Percentiles rank a stretch among this genome's conserved stretches.
These are phyloP conservation scores for Acipenser ruthenus DNA, from an alignment of 2,797 vertebrate genomes.

Conservation along the genomic window DNA sequence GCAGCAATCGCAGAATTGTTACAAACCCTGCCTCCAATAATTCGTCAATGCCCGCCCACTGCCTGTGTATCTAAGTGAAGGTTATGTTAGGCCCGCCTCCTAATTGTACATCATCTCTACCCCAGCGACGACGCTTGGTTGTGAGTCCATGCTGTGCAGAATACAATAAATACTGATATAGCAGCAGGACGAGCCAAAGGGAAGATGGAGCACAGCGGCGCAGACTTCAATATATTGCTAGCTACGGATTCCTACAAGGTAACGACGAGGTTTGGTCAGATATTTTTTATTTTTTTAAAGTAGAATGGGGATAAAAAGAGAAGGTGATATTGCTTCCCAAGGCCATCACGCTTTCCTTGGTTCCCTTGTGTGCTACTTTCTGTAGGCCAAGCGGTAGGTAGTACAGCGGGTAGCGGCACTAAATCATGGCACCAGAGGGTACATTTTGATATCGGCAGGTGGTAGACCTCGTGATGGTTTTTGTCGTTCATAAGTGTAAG, in stretches of 20 bases:
- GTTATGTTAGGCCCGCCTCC: conserved; percentile 9
- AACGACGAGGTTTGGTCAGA: conserved; percentile 15
- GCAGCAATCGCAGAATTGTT: background rate
- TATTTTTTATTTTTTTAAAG: conserved; percentile 13
- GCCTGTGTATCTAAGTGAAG: background rate
- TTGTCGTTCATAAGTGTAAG: background rate
- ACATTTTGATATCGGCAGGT: background rate
- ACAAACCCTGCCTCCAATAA: background rate
- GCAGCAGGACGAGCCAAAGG: conserved; percentile 40
- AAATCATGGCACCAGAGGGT: conserved; percentile 4
- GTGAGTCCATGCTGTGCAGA: conserved; percentile 27
- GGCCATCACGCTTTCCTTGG: conserved; percentile 44
- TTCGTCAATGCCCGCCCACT: background rate
- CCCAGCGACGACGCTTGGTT: conserved; percentile 26
- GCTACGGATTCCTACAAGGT: conserved; percentile 97
- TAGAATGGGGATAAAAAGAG: conserved; percentile 34
- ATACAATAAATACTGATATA: conserved; percentile 41
- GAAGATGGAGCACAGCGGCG: conserved; percentile 78
- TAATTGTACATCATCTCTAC: conserved; percentile 11
- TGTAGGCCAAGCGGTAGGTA: conserved; percentile 37
- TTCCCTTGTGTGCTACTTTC: conserved; percentile 23
- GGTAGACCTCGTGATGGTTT: background rate
- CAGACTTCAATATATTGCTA: conserved; percentile 82
- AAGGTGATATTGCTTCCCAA: conserved; percentile 58
- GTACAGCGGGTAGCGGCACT: conserved; percentile 23